Percentiles rank a stretch among this genome's conserved stretches.
These are phyloP conservation scores for Lysandra coridon DNA, from an alignment of 2,888 invertebrate species.

Conservation along the genomic window DNA sequence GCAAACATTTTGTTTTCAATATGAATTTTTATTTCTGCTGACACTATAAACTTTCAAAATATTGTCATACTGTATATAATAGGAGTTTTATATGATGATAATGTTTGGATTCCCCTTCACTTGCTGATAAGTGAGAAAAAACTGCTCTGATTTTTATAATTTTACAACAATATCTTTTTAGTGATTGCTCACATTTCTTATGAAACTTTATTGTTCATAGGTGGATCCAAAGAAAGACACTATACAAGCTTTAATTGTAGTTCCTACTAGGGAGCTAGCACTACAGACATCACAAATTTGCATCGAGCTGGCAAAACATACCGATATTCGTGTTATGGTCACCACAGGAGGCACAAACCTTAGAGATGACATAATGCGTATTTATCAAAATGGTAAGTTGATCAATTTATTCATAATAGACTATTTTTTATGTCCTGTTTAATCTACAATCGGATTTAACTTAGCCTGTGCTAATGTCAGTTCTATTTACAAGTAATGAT, in stretches of 20 bases:
- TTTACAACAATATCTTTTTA: neutral
- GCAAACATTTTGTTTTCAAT: no score
- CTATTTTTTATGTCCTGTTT: no score
- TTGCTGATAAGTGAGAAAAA: conserved; percentile 71
- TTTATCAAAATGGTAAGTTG: conserved; percentile 95
- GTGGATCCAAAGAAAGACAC: conserved; percentile 93
- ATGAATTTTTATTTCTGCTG: no score
- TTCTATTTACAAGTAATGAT: no score
- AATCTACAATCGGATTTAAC: no score
- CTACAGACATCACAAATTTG: conserved; percentile 99
- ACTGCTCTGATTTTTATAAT: conserved; percentile 49
- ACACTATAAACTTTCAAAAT: no score
- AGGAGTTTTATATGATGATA: conserved; percentile 59
- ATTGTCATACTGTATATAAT: no score
- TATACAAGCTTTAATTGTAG: conserved; percentile 98
- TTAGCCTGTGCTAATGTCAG: no score
- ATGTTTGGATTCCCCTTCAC: conserved; percentile 78
- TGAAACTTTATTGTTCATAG: conserved; percentile 46
- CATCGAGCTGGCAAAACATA: conserved; percentile 98
- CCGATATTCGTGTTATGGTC: conserved; percentile 99
- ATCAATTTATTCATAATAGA: no score
- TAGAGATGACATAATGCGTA: conserved; percentile 99
- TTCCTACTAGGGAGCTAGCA: conserved; percentile 99
- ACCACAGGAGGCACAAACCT: conserved; percentile 99
- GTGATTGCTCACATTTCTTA: conserved; percentile 34